Evolutionary conservation across 2,888 invertebrate genomes (phyloP).

Genomic region (Ormia ochracea): DNA sequence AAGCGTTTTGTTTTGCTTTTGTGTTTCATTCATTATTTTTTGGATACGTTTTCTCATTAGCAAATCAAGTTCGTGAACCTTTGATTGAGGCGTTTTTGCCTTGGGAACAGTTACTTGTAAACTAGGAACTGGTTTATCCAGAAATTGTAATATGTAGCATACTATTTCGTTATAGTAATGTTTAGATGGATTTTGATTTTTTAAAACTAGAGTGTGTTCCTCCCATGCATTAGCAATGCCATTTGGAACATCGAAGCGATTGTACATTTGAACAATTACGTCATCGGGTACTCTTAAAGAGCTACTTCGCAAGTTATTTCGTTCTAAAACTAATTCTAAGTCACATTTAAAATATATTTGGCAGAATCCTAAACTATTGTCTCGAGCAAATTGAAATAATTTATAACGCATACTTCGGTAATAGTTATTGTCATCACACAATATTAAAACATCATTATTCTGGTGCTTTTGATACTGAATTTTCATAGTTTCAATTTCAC

Average conservation of each 20-base stretch:
- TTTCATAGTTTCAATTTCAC: not conserved
- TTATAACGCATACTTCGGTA: conserved; percentile 75
- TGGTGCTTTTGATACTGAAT: conserved; percentile 5
- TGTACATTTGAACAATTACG: conserved; percentile 68
- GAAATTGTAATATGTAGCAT: conserved; percentile 35
- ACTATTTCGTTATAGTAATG: conserved; percentile 29
- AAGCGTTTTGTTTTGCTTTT: conserved; percentile 37
- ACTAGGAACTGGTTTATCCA: conserved; percentile 56
- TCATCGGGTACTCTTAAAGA: conserved; percentile 62
- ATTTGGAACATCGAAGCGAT: conserved; percentile 68
- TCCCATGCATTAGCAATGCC: conserved; percentile 65
- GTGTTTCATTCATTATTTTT: conserved; percentile 25
- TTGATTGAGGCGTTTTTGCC: not conserved
- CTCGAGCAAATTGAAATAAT: conserved; percentile 69
- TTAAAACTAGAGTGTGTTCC: conserved; percentile 61
- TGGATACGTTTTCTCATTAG: conserved; percentile 67
- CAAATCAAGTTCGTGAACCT: conserved; percentile 68
- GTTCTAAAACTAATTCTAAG: conserved; percentile 59
- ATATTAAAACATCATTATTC: conserved; percentile 64
- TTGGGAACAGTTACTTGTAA: not conserved
- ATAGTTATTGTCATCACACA: conserved; percentile 75
- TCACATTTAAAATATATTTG: conserved; percentile 68
- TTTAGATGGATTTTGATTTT: not conserved
- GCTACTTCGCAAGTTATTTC: conserved; percentile 66
- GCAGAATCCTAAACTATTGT: conserved; percentile 65